Conservation (phyloP, 2,113 vertebrate species). For the Plestiodon gilberti region DNA sequence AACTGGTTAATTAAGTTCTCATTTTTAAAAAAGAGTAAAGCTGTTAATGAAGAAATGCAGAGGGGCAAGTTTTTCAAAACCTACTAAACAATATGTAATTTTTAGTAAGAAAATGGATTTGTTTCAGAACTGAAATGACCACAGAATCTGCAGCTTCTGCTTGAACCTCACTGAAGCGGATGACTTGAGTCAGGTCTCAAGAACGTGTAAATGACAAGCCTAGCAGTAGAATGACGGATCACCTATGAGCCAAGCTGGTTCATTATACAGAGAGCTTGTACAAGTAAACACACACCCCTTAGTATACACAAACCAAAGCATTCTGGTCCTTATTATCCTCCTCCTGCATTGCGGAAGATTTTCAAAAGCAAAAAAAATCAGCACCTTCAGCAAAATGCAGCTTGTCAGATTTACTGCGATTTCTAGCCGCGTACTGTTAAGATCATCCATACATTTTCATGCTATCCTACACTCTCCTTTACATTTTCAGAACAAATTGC, state of each 20-base stretch:
- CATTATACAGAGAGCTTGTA: slow-evolving; percentile 11
- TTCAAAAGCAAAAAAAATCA: not conserved
- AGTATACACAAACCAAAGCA: slow-evolving; percentile 12
- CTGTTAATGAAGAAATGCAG: not conserved
- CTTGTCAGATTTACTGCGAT: not conserved
- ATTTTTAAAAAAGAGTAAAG: too few species aligned
- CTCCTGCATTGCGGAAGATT: not conserved
- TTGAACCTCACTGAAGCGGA: slow-evolving; percentile 9
- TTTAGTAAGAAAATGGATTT: not conserved
- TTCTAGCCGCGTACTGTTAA: not conserved
- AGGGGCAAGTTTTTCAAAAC: not conserved
- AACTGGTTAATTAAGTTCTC: not conserved
- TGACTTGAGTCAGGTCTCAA: not conserved
- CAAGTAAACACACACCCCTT: slow-evolving; percentile 28
- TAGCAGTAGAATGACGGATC: slow-evolving; percentile 28
- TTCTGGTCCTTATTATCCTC: not conserved
- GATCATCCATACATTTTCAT: not conserved
- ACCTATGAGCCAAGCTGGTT: slow-evolving; percentile 29
- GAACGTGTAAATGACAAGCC: slow-evolving; percentile 14
- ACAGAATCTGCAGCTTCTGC: not conserved
- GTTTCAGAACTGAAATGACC: not conserved
- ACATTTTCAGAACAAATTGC: not conserved
- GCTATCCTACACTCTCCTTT: not conserved
- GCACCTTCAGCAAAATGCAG: slow-evolving; percentile 4
- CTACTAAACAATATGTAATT: not conserved